Evolutionary conservation across 2,113 vertebrate genomes (phyloP), one percentile per base, ranked within the genome.

Genomic region (Osmerus eperlanus): DNA sequence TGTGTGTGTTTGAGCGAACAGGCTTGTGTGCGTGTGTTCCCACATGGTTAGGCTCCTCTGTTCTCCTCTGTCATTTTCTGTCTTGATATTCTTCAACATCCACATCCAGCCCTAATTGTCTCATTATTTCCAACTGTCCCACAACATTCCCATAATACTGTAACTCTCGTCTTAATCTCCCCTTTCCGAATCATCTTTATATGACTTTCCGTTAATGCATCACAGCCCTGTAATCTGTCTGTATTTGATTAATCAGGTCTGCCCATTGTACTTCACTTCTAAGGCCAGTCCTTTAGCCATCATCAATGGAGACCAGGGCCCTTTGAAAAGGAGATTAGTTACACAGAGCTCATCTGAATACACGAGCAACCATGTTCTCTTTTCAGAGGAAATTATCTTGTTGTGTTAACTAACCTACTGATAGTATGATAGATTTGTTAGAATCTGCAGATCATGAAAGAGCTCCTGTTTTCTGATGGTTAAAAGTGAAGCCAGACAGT

Each of bases 221-320:
- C 82, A 86, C 85, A 88, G 87, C 82, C 83, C 86, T 86, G 80
- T 92, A 88, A 91, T 91, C 83, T 85, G 81, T 78, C 81, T 85
- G 86, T 84, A 85, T 91, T 91, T 89, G 86, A 86, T 86, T 91
- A 85, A 90, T 91, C 89, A 89, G 87, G 85, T 88, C 80, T 66
- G 79, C 75, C 84, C 83, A 87, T 90, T 91, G 90, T 91, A 85
- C 85, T 74, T 80, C 82, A 91, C 82, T 89, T 91, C 85, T 89
- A 88, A 90, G 86, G 80, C 87, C 78, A 78, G 79, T 72, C 78
- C 72, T 84, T 64, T 86, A 84, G 76, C 77, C 76, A 85, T 89
- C 87, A 87, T 91, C 88, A 88, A 82, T 89, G 81, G 86, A 79
- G 75, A 75, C 77, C 83, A 82, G 87, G 70, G 72, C 87, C 80